Evolutionary conservation across 2,797 vertebrate genomes (phyloP).

Genomic region (Anguilla obscura): DNA sequence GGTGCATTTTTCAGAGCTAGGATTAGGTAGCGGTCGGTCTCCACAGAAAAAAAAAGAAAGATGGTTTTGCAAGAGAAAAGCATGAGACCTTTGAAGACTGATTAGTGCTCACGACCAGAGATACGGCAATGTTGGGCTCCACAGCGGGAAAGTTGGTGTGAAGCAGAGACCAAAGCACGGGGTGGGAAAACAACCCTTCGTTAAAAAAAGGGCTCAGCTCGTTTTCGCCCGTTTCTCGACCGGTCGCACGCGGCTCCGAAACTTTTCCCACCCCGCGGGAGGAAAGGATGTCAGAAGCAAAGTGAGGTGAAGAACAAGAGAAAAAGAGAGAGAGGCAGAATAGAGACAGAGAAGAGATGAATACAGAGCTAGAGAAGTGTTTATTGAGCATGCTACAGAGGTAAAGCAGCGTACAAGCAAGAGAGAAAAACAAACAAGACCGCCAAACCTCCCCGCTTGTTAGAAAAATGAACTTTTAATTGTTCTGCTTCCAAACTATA

Average conservation of each 20-base stretch:
- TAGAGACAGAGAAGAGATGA: slow-evolving; percentile 84
- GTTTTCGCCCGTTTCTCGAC: neutral
- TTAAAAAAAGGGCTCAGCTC: neutral
- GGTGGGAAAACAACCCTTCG: slow-evolving; percentile 68
- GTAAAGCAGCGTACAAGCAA: slow-evolving; percentile 82
- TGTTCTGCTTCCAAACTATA: slow-evolving; percentile 86
- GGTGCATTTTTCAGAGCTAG: slow-evolving; percentile 12
- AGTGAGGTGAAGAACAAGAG: slow-evolving; percentile 77
- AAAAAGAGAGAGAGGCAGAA: slow-evolving; percentile 77
- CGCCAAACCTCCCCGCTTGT: slow-evolving; percentile 82
- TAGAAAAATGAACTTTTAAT: slow-evolving; percentile 96
- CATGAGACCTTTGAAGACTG: slow-evolving; percentile 74
- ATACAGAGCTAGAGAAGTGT: slow-evolving; percentile 88
- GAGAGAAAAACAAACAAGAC: slow-evolving; percentile 78
- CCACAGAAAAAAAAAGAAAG: slow-evolving; percentile 71
- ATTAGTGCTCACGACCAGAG: slow-evolving; percentile 69
- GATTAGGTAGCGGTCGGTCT: slow-evolving; percentile 26
- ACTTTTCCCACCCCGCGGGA: slow-evolving; percentile 75
- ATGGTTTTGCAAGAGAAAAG: slow-evolving; percentile 77
- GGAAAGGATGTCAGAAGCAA: slow-evolving; percentile 80
- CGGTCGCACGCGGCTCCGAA: neutral
- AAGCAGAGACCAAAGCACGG: slow-evolving; percentile 65
- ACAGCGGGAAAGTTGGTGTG: slow-evolving; percentile 63
- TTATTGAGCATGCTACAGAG: slow-evolving; percentile 97
- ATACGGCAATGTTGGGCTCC: slow-evolving; percentile 38